Evolutionary conservation across 37 sponge, comb jelly and placozoan genomes (phyloP), one percentile per base, ranked within the genome.

Genomic region (Beroe ovata): DNA sequence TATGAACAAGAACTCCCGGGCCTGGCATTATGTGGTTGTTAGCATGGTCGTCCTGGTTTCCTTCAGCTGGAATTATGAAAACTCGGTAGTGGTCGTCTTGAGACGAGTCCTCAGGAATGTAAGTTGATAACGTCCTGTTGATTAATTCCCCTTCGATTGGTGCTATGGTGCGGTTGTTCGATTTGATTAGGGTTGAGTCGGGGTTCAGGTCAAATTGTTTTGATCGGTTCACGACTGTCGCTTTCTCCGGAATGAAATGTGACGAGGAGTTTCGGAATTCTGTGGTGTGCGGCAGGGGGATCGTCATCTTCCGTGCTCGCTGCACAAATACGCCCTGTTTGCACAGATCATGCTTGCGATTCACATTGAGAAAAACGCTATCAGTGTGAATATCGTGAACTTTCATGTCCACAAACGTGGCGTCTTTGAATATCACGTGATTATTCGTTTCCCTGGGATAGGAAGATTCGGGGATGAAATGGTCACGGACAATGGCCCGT

Each of bases 221-320:
- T 20, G 26, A 40, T 37, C 54, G 21, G 38, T 77, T 77, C 1
- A 77, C 25, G 23, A 77, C 23, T 0, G 23, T 21, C 28, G 20
- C 41, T 25, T 33, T 3, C 2, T 42, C 22, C 4, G 84, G 54
- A 21, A 77, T 77, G 47, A 40, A 25, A 20, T 77, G 47, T 22
- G 84, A 32, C 1, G 36, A 77, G 16, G 42, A 42, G 54, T 77
- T 77, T 40, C 54, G 39, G 4, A 77, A 23, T 11, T 77, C 84
- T 4, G 84, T 77, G 47, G n/a, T 77, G 28, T 42, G 0, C 4
- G 84, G 84, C 2, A 77, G 84, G 33, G 84, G 84, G 14, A 77
- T 38, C 25, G 6, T 20, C 54, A 42, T 42, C 21, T 39, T 42
- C 6, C 11, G 28, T 11, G 54, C 84, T 42, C 84, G 42, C 54